Conservation (phyloP, 2,888 invertebrate species). For the Melinaea marsaeus region DNA sequence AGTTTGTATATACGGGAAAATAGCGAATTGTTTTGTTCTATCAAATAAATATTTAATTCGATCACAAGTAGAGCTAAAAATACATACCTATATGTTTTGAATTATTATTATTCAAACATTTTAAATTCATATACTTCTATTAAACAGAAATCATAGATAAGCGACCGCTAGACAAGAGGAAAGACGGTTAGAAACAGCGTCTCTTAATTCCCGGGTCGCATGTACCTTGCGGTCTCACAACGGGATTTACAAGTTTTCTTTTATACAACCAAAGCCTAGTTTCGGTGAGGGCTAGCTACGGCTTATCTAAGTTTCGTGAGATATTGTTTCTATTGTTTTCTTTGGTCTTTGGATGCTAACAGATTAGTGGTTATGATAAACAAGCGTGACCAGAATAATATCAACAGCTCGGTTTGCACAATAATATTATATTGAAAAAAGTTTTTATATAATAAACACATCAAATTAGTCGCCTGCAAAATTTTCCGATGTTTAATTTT, state of each 20-base stretch:
- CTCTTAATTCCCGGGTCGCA: constrained; percentile 46
- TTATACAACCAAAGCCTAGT: constrained; percentile 64
- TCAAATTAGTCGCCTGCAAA: constrained; percentile 60
- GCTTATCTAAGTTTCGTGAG: constrained; percentile 43
- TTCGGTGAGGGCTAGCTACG: constrained; percentile 48
- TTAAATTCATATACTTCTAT: too few species aligned
- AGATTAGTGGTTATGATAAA: constrained; percentile 30
- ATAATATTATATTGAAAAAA: background rate
- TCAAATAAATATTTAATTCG: too few species aligned
- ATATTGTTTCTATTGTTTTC: constrained; percentile 35
- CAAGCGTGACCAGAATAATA: constrained; percentile 40
- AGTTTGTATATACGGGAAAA: background rate
- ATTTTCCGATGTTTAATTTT: constrained; percentile 49
- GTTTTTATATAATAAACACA: background rate
- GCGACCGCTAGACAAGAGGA: constrained; percentile 19
- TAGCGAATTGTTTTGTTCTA: too few species aligned
- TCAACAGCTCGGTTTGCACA: background rate
- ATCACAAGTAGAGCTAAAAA: too few species aligned
- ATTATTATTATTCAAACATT: background rate
- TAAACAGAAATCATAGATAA: background rate
- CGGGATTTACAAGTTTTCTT: constrained; percentile 71
- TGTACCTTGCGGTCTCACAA: constrained; percentile 60
- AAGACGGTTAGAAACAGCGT: constrained; percentile 35
- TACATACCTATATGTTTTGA: background rate
- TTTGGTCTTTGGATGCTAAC: constrained; percentile 12